Evolutionary conservation across 2,113 vertebrate species (phyloP).

Genomic region (Hippolais icterina): DNA sequence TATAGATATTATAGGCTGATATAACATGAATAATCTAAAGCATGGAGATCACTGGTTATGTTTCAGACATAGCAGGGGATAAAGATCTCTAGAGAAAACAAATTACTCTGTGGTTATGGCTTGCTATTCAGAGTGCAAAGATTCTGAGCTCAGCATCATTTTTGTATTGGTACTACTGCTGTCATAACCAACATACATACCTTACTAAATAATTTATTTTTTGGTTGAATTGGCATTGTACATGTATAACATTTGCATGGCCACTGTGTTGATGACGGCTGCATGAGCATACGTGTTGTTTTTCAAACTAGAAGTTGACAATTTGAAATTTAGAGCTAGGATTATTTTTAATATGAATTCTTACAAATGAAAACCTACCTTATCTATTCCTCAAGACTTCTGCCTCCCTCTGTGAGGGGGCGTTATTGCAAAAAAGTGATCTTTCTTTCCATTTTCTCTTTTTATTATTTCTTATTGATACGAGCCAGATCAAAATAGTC

Average conservation of each 20-base stretch:
- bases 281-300: constrained; percentile 43
- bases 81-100: constrained; percentile 34
- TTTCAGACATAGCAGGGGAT: constrained; percentile 72
- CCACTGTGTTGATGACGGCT: constrained; percentile 46
- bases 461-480: constrained; percentile 54
- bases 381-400: constrained; percentile 71
- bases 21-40: constrained; percentile 68
- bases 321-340: constrained; percentile 69
- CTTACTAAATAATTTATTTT: constrained; percentile 54
- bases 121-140: constrained; percentile 54
- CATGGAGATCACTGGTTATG: constrained; percentile 79
- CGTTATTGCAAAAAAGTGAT: constrained; percentile 64
- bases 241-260: constrained; percentile 60
- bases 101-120: constrained; percentile 34
- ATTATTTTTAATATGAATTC: constrained; percentile 67
- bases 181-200: constrained; percentile 45
- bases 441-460: constrained; percentile 55
- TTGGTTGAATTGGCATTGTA: constrained; percentile 40
- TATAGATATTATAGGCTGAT: constrained; percentile 61
- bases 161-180: constrained; percentile 66
- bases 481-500: constrained; percentile 66
- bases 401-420: constrained; percentile 79
- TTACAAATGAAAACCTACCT: constrained; percentile 62
- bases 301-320: constrained; percentile 47
- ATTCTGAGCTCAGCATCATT: constrained; percentile 44